Percentiles rank a stretch among this genome's conserved stretches.
These are phyloP conservation scores for Oreonectes daqikongensis DNA, from an alignment of 2,797 vertebrate species.

Conservation along the genomic window DNA sequence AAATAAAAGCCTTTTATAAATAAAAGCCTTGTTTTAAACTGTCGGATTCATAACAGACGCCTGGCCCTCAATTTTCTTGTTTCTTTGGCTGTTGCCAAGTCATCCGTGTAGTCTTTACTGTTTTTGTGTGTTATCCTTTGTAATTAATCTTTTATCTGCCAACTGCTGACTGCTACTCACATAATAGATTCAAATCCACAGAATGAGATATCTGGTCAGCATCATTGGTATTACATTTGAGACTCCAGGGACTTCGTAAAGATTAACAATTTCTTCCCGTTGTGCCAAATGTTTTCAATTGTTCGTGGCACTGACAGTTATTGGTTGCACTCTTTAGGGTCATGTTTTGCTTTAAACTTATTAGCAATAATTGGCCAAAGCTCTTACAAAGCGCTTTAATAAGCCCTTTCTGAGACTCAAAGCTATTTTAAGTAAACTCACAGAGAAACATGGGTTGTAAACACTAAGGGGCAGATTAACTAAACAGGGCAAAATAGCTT, in stretches of 20 bases:
- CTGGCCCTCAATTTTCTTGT: background rate
- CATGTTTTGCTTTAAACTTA: constrained; percentile 54
- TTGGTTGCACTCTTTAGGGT: constrained; percentile 60
- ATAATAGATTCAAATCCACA: constrained; percentile 3
- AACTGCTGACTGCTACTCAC: background rate
- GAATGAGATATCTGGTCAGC: background rate
- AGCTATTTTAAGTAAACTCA: constrained; percentile 25
- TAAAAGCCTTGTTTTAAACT: background rate
- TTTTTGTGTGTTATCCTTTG: constrained; percentile 8
- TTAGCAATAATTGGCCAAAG: constrained; percentile 66
- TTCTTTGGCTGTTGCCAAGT: background rate
- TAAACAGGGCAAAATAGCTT: too few species aligned
- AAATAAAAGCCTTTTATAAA: background rate
- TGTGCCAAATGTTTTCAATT: constrained; percentile 63
- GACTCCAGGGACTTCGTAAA: constrained; percentile 12
- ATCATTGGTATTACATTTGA: constrained; percentile 14
- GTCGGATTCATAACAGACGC: background rate
- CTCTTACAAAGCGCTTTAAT: constrained; percentile 30
- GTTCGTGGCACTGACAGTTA: constrained; percentile 58
- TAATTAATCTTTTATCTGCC: constrained; percentile 9
- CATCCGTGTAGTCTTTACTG: background rate
- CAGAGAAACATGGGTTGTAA: constrained; percentile 15
- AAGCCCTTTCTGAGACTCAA: constrained; percentile 17
- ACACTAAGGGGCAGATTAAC: too few species aligned
- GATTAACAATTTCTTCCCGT: constrained; percentile 47